Evolutionary conservation across 2,888 invertebrate genomes (phyloP), one percentile per base, ranked within the genome.

Genomic region (Endotricha flammealis): DNA sequence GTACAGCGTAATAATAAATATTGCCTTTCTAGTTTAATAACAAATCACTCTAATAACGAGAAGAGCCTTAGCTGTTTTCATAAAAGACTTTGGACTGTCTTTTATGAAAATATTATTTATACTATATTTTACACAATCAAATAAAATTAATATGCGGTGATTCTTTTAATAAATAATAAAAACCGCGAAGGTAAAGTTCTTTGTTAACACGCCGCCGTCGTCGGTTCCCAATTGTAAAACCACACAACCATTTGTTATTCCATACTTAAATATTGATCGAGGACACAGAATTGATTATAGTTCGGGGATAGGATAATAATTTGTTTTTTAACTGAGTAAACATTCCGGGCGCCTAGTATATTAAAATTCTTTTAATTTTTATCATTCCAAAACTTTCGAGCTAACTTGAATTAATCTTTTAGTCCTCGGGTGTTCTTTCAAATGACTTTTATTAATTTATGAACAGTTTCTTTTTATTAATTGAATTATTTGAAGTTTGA

Each of bases 251-350:
- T 20, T 20, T 20, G n/a, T 20, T 20, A 20, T 20, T 20, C n/a
- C n/a, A 20, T 20, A 20, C 20, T 20, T 20, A 20, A 60, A 62
- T 63, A 59, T 64, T 58, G 62, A 62, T 58, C 61, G 57, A 55
- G 57, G 57, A 60, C 53, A 58, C 48, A 41, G 50, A 57, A 61
- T 57, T 61, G 60, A 64, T 67, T 63, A 48, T 56, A 41, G 32
- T n/a, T n/a, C 41, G 41, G 35, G 39, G 44, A 45, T 48, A 43
- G 52, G 42, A 44, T 46, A 50, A 52, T 43, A 53, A 46, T 56
- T 55, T 42, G 42, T 52, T 53, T 52, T 56, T 48, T 45, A 17
- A 37, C 44, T 49, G 46, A 42, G 41, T 53, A 47, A 48, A 48
- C 46, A 46, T 53, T 50, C 41, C 44, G 37, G n/a, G 39, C 36